A percentile compares a stretch with the other conserved stretches of the same genome.
Evolutionary conservation across 2,797 vertebrate genomes (phyloP).

Genomic region (Alfaro cultratus): DNA sequence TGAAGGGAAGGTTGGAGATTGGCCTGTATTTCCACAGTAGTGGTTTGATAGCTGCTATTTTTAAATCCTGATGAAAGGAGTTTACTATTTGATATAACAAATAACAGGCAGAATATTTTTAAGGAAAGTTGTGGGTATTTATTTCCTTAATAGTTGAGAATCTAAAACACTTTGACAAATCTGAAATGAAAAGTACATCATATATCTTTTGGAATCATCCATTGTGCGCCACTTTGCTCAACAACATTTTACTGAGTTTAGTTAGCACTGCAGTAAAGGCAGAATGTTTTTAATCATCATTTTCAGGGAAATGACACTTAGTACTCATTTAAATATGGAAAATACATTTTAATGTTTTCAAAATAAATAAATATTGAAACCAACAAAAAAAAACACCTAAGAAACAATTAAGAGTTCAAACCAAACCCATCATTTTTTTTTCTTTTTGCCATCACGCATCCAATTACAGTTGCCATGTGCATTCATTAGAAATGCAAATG

Average conservation of each 20-base stretch:
- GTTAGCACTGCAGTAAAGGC: neutral
- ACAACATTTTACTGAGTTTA: neutral
- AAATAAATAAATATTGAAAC: neutral
- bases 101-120: neutral
- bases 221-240: neutral
- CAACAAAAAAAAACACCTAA: neutral
- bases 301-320: conserved; percentile 3
- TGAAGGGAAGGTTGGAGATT: too few species aligned
- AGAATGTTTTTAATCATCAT: neutral
- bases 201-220: neutral
- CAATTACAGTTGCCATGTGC: conserved; percentile 49
- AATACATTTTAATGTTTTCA: neutral
- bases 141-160: too few species aligned
- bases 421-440: conserved; percentile 47
- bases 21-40: too few species aligned
- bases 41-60: neutral
- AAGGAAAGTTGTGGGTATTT: too few species aligned
- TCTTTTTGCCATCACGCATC: conserved; percentile 52
- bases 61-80: neutral
- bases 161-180: too few species aligned
- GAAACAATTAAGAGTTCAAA: conserved; percentile 27
- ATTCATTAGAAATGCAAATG: conserved; percentile 45
- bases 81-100: neutral
- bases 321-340: conserved; percentile 19
- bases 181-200: too few species aligned